Evolutionary conservation across 2,797 vertebrate genomes (phyloP).

Genomic region (Molothrus ater): DNA sequence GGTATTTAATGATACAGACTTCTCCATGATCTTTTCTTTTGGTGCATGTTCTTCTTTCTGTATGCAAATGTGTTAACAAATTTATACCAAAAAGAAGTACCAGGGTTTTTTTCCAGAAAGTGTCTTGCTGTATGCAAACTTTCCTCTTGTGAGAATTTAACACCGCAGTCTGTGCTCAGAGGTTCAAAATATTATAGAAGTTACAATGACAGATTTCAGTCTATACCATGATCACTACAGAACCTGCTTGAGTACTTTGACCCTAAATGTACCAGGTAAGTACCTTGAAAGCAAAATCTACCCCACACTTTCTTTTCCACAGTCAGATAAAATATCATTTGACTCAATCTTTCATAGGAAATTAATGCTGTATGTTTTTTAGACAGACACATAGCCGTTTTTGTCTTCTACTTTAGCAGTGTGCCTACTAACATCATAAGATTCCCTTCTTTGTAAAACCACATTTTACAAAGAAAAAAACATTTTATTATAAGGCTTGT

Average conservation of each 20-base stretch:
- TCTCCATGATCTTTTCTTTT: background rate
- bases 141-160: background rate
- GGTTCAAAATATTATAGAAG: background rate
- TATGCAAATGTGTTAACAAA: rapidly evolving
- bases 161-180: background rate
- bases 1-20: background rate
- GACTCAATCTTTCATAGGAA: background rate
- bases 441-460: background rate
- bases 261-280: background rate
- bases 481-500: background rate
- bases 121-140: background rate
- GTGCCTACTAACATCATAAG: rapidly evolving
- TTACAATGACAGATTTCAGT: background rate
- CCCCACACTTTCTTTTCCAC: background rate
- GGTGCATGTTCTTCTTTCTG: background rate
- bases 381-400: background rate
- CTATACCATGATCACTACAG: background rate
- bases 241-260: rapidly evolving
- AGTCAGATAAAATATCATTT: background rate
- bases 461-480: too few relatives aligned
- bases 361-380: background rate
- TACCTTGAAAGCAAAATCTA: background rate
- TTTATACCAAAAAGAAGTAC: background rate
- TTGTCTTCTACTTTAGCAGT: background rate
- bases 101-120: background rate